Evolutionary conservation across 2,888 invertebrate species (phyloP), one percentile per base, ranked within the genome.

Genomic region (Protodeltote pygarga): DNA sequence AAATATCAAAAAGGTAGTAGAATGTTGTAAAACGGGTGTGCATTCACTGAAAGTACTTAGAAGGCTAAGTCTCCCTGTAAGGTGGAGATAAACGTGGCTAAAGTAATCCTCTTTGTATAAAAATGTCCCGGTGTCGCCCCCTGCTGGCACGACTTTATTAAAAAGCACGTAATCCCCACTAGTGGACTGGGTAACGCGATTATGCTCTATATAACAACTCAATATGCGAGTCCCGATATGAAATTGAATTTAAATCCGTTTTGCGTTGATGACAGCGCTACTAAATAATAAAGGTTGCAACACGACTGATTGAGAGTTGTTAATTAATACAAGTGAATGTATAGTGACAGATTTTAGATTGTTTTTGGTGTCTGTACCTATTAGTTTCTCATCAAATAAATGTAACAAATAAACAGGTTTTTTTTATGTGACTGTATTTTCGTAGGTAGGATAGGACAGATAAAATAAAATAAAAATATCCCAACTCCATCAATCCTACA

Each of bases 21-120:
- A 54, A 20, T 29, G 29, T 62, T 37, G 73, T 82, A 81, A 84
- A 85, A 84, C 79, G 82, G 73, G 81, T 79, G 83, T 79, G 84
- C 86, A 85, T 80, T 77, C 81, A 83, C 69, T 75, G 79, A 75
- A 79, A 75, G 88, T 83, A 87, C 87, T 90, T 89, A 87, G 89
- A 72, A 82, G 81, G 79, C 88, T 90, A 82, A 91, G 88, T 90
- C 65, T 65, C 75, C 77, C 92, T 89, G 92, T 91, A 90, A 91
- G 90, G 91, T 89, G 84, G 81, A 87, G 91, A 92, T 92, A 92
- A 92, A 89, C 90, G 85, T 73, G 83, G 80, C 83, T 86, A 74
- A 82, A 86, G 85, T 92, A 92, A 91, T 92, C 91, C 91, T 79
- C 90, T 90, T 91, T 91, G 89, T 92, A 83, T 83, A 90, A 91